Base-by-base conservation (phyloP, 2,888 invertebrate genomes). In the Hydropsyche betteni region DNA sequence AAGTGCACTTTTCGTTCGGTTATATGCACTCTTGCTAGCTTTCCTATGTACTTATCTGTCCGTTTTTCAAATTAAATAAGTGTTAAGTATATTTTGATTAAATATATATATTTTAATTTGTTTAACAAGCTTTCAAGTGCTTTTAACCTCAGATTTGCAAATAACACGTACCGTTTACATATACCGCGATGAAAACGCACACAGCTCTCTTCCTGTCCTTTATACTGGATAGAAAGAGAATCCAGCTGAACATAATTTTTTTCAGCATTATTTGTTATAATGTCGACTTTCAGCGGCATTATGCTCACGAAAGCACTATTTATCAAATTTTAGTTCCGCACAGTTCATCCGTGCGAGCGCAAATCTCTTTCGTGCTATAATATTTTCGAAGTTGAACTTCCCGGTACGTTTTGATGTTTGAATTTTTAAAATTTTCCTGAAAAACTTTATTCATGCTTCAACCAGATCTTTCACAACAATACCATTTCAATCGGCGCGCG, bases 271-370 rank as follows among this genome's bases (percentile, higher is more conserved):
- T 64, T 64, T 64, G 24, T 64, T 64, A 58, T 58, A 58, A 64
- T 64, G 33, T 36, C 64, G 64, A 34, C 64, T 33, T 64, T 64
- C 55, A 16, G 14, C 8, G 12, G 24, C 55, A 55, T 55, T 14
- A 55, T 64, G 64, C 64, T 44, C 64, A 34, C 64, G 34, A 64
- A 64, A 64, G n/a, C 64, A 64, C 64, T 64, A 64, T 64, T 64
- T 36, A 64, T 64, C 64, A 64, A 64, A 64, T 36, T 24, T 12
- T 2, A 64, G 64, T 64, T 64, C 36, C 64, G 33, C 64, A n/a
- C 10, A 12, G n/a, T 64, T 36, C 34, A 12, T 61, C 10, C 24
- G 24, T 24, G 24, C 24, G 24, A 24, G 2, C n/a, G 36, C 64
- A 7, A 6, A n/a, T 55, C 55, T 16, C 55, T 16, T n/a, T 51